These are phyloP conservation scores for Diorhabda sublineata DNA, from an alignment of 1,140 invertebrate species.

Conservation along the genomic window DNA sequence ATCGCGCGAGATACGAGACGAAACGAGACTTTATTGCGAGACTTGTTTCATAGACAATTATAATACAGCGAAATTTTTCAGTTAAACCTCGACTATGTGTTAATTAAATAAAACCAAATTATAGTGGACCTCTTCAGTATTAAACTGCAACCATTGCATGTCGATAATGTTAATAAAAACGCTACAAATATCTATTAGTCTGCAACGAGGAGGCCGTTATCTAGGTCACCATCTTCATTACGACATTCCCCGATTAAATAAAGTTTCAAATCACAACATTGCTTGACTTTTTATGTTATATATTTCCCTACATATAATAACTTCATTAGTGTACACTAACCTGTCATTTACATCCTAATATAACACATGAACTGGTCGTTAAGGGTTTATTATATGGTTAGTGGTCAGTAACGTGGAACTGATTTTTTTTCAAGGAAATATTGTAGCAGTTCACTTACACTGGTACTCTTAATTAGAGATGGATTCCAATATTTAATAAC, in stretches of 20 bases:
- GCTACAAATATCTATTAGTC: conserved; percentile 15
- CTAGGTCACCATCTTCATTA: not conserved
- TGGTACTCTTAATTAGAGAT: too few species aligned
- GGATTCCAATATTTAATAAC: too few species aligned
- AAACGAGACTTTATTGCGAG: too few species aligned
- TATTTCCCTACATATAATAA: conserved; percentile 15
- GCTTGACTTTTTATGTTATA: conserved; percentile 10
- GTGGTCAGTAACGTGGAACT: not conserved
- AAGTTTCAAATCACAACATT: conserved; percentile 9
- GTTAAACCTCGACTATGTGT: too few species aligned
- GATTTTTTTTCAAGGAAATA: too few species aligned
- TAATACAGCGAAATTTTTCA: too few species aligned
- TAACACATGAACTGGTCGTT: conserved; percentile 18
- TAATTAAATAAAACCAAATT: not conserved
- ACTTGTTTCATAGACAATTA: too few species aligned
- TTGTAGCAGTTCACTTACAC: too few species aligned
- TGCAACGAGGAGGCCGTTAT: conserved; percentile 6
- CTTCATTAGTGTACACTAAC: conserved; percentile 12
- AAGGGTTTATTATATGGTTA: conserved; percentile 3
- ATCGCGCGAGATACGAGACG: too few species aligned
- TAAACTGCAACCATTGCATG: not conserved
- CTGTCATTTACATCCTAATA: conserved; percentile 19
- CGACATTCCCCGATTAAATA: not conserved
- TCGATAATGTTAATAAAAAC: not conserved
- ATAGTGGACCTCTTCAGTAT: not conserved